phyloP scores from a whole-genome alignment of 92 coral and sea anemone genomes.

The Nematostella vectensis region DNA sequence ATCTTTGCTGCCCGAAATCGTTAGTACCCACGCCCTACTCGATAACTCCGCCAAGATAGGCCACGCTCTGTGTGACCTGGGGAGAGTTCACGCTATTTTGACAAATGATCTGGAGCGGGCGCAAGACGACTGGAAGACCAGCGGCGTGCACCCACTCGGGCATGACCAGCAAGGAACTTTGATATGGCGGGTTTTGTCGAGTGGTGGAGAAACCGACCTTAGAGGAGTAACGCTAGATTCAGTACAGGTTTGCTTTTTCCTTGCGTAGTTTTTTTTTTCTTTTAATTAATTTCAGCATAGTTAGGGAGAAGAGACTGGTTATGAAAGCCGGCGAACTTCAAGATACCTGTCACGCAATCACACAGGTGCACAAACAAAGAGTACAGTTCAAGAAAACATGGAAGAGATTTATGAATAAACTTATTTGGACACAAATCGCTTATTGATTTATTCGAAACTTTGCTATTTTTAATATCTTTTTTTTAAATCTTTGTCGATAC shows the following conservation, averaged over 20 bases:
- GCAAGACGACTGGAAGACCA: conserved; percentile 2
- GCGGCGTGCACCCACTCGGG: conserved; percentile 60
- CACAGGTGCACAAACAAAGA: too few relatives aligned
- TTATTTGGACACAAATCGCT: too few relatives aligned
- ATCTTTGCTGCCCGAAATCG: conserved; percentile 41
- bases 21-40: conserved; percentile 69
- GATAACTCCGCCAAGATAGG: conserved; percentile 75
- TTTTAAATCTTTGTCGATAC: too few relatives aligned
- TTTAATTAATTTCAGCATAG: too few relatives aligned
- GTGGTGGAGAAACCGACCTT: conserved; percentile 34
- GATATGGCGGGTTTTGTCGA: conserved; percentile 54
- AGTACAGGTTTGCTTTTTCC: conserved; percentile 42
- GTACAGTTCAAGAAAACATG: too few relatives aligned
- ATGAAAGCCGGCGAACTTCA: too few relatives aligned
- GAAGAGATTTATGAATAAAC: too few relatives aligned
- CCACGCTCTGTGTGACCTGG: conserved; percentile 63
- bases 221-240: conserved; percentile 37
- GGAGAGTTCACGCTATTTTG: conserved; percentile 42
- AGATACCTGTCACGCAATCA: too few relatives aligned
- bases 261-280: background rate
- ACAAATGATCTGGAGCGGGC: conserved; percentile 15
- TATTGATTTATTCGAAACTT: too few relatives aligned
- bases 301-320: too few relatives aligned
- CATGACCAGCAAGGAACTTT: conserved; percentile 44
- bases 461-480: too few relatives aligned